phyloP scores from a whole-genome alignment of 2,888 invertebrate species.

The Rhagophthalmus giganteus region DNA sequence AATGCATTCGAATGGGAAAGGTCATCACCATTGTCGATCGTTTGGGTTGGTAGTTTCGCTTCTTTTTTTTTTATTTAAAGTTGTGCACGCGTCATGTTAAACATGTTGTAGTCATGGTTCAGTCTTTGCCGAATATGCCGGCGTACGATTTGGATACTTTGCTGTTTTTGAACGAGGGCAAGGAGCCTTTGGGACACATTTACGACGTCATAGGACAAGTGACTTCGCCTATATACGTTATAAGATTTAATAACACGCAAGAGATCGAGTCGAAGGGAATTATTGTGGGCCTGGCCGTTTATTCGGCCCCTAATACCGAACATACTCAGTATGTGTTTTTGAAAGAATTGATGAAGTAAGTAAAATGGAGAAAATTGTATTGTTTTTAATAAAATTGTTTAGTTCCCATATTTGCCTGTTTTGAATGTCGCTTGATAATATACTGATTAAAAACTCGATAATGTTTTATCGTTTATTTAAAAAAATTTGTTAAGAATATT shows the following conservation, averaged over 20 bases:
- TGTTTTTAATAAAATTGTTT: conserved; percentile 4
- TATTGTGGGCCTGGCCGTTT: conserved; percentile 72
- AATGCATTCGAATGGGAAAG: conserved; percentile 74
- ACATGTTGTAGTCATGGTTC: conserved; percentile 70
- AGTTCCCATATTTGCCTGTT: background rate
- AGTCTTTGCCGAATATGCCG: conserved; percentile 70
- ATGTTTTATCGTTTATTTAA: background rate
- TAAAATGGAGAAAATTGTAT: conserved; percentile 3
- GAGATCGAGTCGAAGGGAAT: conserved; percentile 74
- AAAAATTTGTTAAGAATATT: background rate
- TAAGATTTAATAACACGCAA: conserved; percentile 82
- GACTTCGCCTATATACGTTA: conserved; percentile 80
- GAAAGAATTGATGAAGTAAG: conserved; percentile 71
- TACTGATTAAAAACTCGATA: background rate
- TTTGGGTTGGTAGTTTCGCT: conserved; percentile 59
- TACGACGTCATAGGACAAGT: conserved; percentile 93
- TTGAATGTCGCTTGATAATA: no score
- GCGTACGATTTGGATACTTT: conserved; percentile 86
- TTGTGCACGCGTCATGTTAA: background rate
- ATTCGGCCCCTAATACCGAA: conserved; percentile 76
- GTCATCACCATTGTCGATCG: conserved; percentile 72
- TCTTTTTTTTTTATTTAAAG: background rate
- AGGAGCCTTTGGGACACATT: conserved; percentile 74
- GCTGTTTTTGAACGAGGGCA: conserved; percentile 80
- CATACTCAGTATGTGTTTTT: conserved; percentile 79